Base-by-base conservation (phyloP, 1,140 invertebrate genomes). In the Protaetia brevitarsis region DNA sequence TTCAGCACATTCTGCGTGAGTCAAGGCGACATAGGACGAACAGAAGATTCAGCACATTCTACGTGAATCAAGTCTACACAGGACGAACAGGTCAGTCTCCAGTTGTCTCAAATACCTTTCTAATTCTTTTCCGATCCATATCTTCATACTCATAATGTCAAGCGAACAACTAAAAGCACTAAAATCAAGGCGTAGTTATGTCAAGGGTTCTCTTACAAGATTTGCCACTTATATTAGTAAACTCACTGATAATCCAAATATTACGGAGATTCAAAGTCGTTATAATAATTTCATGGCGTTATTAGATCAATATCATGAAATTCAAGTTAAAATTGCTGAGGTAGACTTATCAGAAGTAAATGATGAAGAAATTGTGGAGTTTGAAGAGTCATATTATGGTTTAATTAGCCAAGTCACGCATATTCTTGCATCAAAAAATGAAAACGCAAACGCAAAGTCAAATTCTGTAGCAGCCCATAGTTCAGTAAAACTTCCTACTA, bases 401-500 rank as follows among this genome's bases (percentile, higher is more conserved):
- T n/a, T 8, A 16, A 16, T 51, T 16, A 51, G 10, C 6, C 8
- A 51, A 51, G 21, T 8, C 21, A 51, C 8, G n/a, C 37, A 13
- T 16, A 1, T 41, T 41, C 11, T 41, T 57, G 13, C 23, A 5
- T 27, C 27, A 57, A 57, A 29, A 27, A 27, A 27, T 23, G 23
- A 10, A 26, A 57, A 57, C 6, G 2, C 27, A 57, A 1, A 13
- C 13, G 19, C 1, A 11, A 41, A 41, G 19, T 2, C 37, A 41
- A 16, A 11, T 6, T n/a, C 13, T 2, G 56, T 26, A 19, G 13
- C 56, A 57, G 16, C 10, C 10, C 3, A 28, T 23, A 28, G 37
- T 41, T 41, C 10, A 41, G 37, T 45, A 63, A 37, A 23, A 64
- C 30, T 57, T 13, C 73, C 72, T 2, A 61, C 61, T 16, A 72